Conservation (phyloP, 1,140 invertebrate genomes). For the Cydia splendana region DNA sequence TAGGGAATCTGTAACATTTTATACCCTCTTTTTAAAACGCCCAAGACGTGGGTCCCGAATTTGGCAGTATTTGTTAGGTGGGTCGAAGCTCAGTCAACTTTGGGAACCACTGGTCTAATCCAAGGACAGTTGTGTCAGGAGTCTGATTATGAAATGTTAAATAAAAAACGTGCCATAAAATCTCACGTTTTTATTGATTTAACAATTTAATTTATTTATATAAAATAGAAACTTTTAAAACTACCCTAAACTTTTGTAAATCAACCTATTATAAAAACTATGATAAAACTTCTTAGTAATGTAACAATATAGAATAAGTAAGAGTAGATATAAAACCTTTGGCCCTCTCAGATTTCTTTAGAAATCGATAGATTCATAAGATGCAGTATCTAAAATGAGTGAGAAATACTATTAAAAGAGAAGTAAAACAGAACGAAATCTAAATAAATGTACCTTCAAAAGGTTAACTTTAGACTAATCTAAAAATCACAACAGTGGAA, state of each 20-base stretch:
- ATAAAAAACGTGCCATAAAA: constrained; percentile 35
- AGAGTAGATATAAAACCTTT: constrained; percentile 31
- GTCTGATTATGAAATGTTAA: constrained; percentile 8
- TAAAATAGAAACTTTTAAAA: constrained; percentile 42
- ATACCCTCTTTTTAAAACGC: too few species aligned
- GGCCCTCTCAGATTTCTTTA: constrained; percentile 17
- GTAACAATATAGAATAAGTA: constrained; percentile 25
- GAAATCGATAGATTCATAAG: constrained; percentile 14
- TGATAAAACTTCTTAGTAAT: constrained; percentile 28
- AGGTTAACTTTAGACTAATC: constrained; percentile 51
- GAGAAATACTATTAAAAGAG: constrained; percentile 30
- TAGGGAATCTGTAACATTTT: too few species aligned
- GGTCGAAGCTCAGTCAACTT: too few species aligned
- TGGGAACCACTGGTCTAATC: too few species aligned
- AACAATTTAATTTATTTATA: constrained; percentile 46
- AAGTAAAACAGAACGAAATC: constrained; percentile 37
- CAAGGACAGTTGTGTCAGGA: too few species aligned
- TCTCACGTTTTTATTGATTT: constrained; percentile 60
- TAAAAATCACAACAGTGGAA: constrained; percentile 77
- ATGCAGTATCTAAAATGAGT: constrained; percentile 25
- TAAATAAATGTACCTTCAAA: constrained; percentile 40
- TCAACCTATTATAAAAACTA: constrained; percentile 36
- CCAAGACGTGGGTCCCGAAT: too few species aligned
- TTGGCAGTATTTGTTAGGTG: too few species aligned
- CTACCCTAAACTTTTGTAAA: constrained; percentile 40